phyloP scores from a whole-genome alignment of 2,888 invertebrate species.

The Microchrysa polita region DNA sequence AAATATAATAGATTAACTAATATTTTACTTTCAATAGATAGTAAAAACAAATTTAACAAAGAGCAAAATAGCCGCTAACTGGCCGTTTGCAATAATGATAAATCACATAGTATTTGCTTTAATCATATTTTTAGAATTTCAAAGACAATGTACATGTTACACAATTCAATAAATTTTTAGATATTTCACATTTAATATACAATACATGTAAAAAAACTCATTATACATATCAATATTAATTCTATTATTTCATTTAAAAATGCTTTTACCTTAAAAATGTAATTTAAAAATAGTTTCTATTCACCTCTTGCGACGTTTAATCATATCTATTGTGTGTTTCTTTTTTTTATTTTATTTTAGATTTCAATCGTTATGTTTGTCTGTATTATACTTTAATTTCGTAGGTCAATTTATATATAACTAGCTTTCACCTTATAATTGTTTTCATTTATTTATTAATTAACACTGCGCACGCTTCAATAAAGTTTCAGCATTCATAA shows the following conservation, averaged over 20 bases:
- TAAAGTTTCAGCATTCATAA: slow-evolving; percentile 8
- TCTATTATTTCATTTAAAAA: slow-evolving; percentile 25
- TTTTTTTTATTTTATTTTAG: neutral
- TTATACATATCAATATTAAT: slow-evolving; percentile 10
- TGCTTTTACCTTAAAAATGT: slow-evolving; percentile 29
- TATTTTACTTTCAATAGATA: neutral
- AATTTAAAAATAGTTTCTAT: slow-evolving; percentile 37
- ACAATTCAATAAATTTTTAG: slow-evolving; percentile 9
- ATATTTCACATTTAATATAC: slow-evolving; percentile 20
- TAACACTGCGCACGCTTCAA: neutral
- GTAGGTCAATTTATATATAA: slow-evolving; percentile 1
- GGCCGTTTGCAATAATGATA: neutral
- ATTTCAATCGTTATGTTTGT: neutral
- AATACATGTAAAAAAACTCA: slow-evolving; percentile 19
- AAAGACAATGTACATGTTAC: neutral
- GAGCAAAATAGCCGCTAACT: neutral
- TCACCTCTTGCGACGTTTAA: slow-evolving; percentile 5
- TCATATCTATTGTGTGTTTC: neutral
- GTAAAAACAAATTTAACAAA: neutral
- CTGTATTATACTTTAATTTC: neutral
- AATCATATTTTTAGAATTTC: slow-evolving; percentile 27
- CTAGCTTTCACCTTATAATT: neutral
- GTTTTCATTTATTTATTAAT: slow-evolving; percentile 11
- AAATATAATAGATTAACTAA: slow-evolving; percentile 3
- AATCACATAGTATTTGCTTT: neutral